A percentile compares a stretch with the other conserved stretches of the same genome.
Evolutionary conservation across 2,113 vertebrate species (phyloP).

Genomic region (Xiphophorus maculatus): DNA sequence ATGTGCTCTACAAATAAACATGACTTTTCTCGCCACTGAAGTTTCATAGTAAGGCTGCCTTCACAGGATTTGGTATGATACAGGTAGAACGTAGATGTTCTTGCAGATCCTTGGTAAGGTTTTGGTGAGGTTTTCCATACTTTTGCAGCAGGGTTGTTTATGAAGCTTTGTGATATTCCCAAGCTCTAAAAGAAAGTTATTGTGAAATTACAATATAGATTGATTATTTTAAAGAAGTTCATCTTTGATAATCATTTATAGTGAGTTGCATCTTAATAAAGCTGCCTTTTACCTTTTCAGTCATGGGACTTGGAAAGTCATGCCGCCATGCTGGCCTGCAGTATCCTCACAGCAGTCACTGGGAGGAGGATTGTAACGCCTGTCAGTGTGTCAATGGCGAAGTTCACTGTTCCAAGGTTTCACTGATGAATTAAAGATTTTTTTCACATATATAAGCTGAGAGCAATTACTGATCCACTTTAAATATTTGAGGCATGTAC

Average conservation of each 20-base stretch:
- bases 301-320: conserved; percentile 84
- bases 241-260: too few relatives aligned
- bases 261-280: background rate
- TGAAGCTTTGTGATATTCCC: too few relatives aligned
- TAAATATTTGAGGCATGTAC: background rate
- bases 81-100: too few relatives aligned
- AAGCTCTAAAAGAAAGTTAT: too few relatives aligned
- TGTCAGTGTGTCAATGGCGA: conserved; percentile 88
- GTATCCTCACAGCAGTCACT: conserved; percentile 87
- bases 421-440: background rate
- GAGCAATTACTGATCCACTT: background rate
- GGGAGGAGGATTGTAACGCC: conserved; percentile 92
- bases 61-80: too few relatives aligned
- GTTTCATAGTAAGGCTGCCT: too few relatives aligned
- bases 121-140: too few relatives aligned
- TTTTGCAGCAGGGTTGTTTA: too few relatives aligned
- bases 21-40: too few relatives aligned
- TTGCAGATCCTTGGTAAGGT: too few relatives aligned
- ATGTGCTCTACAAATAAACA: too few relatives aligned
- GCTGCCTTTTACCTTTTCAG: conserved; percentile 60
- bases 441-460: background rate
- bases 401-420: conserved; percentile 91
- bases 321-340: conserved; percentile 85
- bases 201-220: too few relatives aligned
- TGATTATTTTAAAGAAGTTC: background rate